Evolutionary conservation across 2,797 vertebrate species (phyloP), one percentile per base, ranked within the genome.

Genomic region (Etheostoma perlongum): DNA sequence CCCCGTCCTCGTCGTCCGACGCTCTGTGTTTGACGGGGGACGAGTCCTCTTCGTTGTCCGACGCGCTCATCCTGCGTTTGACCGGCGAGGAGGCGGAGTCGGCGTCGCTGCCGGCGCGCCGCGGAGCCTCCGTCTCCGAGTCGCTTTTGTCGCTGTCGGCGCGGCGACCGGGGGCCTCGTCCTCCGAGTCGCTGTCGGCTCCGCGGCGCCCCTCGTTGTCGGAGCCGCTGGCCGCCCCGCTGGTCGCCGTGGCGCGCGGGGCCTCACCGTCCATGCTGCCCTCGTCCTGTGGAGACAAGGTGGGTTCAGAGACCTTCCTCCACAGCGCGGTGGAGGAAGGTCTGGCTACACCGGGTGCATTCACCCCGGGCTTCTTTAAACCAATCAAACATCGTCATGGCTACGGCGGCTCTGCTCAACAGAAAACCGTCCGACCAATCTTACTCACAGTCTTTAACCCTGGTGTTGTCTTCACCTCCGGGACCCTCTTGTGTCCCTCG

Each of bases 191-290:
- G n/a, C 95, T 96, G 73, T 93, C 92, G 0, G 36, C 74, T 1
- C 74, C 74, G 18, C 44, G 63, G 65, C 72, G 81, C 48, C 89
- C 94, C 25, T 97, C 96, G 0, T 76, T 80, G 73, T 94, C 94
- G 0, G 93, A 94, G 47, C 81, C 87, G 5, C 91, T 94, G 67
- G 74, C 90, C 19, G 82, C 90, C 15, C 44, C 89, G 80, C 91
- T 85, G 62, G 81, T 85, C 72, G 86, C 89, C 51, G 72, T 85
- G 83, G 76, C 58, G 0, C 5, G 52, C 3, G 86, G 76, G 2
- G 93, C 92, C 14, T 92, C 95, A 69, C 96, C 97, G 19, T 93
- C 90, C 33, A 97, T 95, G 73, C 97, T 98, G 65, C 92, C 95
- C 2, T 98, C 97, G 19, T 97, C 97, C 97, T 99, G 92, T 51